phyloP scores from a whole-genome alignment of 2,888 invertebrate species.

The Ophioninae sp. region DNA sequence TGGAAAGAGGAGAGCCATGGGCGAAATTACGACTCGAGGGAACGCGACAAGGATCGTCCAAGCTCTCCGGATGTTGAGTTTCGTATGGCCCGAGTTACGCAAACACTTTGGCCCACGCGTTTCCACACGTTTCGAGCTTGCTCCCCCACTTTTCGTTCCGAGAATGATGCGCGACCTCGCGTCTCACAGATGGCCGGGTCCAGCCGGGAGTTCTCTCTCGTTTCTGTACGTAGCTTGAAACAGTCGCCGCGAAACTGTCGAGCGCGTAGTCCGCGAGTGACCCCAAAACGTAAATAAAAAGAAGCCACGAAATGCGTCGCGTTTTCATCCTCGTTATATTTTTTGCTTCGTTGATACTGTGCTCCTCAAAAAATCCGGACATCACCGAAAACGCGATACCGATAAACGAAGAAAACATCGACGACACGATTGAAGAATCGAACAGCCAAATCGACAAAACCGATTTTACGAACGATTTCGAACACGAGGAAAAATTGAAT shows the following conservation, averaged over 20 bases:
- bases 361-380: slow-evolving; percentile 35
- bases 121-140: slow-evolving; percentile 35
- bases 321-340: slow-evolving; percentile 50
- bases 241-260: slow-evolving; percentile 58
- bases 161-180: slow-evolving; percentile 23
- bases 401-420: slow-evolving; percentile 44
- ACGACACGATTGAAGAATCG: slow-evolving; percentile 21
- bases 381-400: slow-evolving; percentile 53
- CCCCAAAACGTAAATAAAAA: background rate
- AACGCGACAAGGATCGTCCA: slow-evolving; percentile 28
- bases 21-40: background rate
- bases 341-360: slow-evolving; percentile 32
- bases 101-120: slow-evolving; percentile 42
- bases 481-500: slow-evolving; percentile 54
- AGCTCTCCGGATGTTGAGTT: slow-evolving; percentile 49
- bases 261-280: slow-evolving; percentile 27
- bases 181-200: slow-evolving; percentile 22
- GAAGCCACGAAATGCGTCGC: slow-evolving; percentile 51
- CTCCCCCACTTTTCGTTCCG: slow-evolving; percentile 25
- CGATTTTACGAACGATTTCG: slow-evolving; percentile 9
- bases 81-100: slow-evolving; percentile 41
- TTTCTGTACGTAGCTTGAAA: slow-evolving; percentile 16
- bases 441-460: slow-evolving; percentile 40
- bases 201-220: slow-evolving; percentile 17
- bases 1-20: background rate